phyloP scores from a whole-genome alignment of 1,140 invertebrate genomes.

The Drosophila melanogaster region DNA sequence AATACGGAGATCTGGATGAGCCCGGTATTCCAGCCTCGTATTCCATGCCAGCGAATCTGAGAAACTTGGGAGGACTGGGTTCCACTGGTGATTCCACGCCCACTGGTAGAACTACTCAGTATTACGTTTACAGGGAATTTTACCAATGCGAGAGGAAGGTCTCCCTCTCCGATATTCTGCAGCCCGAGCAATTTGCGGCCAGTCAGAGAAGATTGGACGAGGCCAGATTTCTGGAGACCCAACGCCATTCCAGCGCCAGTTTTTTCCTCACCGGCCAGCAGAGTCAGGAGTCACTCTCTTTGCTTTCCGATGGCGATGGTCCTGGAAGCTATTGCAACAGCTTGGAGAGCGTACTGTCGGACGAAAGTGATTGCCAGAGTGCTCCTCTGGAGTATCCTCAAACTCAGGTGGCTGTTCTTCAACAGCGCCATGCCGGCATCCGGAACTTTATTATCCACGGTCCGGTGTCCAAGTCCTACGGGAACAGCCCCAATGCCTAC shows the following conservation, averaged over 20 bases:
- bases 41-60: slow-evolving; percentile 69
- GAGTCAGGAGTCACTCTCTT: slow-evolving; percentile 91
- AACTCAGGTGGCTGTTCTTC: slow-evolving; percentile 86
- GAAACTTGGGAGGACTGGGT: slow-evolving; percentile 55
- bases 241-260: slow-evolving; percentile 87
- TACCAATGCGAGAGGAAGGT: slow-evolving; percentile 82
- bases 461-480: slow-evolving; percentile 86
- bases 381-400: slow-evolving; percentile 88
- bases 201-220: slow-evolving; percentile 69
- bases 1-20: slow-evolving; percentile 87
- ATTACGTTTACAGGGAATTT: slow-evolving; percentile 88
- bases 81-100: slow-evolving; percentile 67
- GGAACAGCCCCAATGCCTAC: slow-evolving; percentile 86
- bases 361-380: slow-evolving; percentile 91
- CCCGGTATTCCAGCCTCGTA: slow-evolving; percentile 61
- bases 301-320: slow-evolving; percentile 87
- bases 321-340: slow-evolving; percentile 88
- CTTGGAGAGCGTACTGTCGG: slow-evolving; percentile 91
- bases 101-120: slow-evolving; percentile 87
- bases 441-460: slow-evolving; percentile 79
- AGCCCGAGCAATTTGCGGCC: slow-evolving; percentile 69
- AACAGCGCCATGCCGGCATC: slow-evolving; percentile 77
- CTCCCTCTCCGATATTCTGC: slow-evolving; percentile 79
- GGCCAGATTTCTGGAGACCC: slow-evolving; percentile 82
- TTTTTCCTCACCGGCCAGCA: slow-evolving; percentile 87